Evolutionary conservation across 2,113 vertebrate species (phyloP).

Genomic region (Siniperca knerii): DNA sequence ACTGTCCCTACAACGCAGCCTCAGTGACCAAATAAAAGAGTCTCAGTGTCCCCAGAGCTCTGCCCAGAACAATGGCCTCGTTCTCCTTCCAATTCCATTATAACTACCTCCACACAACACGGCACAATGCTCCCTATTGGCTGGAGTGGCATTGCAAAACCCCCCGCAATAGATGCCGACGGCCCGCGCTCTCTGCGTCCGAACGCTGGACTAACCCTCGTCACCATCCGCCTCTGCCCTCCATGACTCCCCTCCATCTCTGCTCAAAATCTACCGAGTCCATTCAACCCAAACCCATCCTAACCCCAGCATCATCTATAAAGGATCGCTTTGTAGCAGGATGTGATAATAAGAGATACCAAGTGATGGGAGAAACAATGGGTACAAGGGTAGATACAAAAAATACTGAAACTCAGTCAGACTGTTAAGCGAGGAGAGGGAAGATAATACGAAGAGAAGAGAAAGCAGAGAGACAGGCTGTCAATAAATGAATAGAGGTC

Average conservation of each 20-base stretch:
- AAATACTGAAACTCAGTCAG: conserved; percentile 7
- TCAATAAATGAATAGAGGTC: conserved; percentile 2
- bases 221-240: conserved; percentile 63
- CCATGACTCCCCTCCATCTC: conserved; percentile 43
- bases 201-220: conserved; percentile 46
- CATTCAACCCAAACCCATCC: conserved; percentile 59
- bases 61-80: conserved; percentile 73
- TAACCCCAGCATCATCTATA: conserved; percentile 19
- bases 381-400: conserved; percentile 11
- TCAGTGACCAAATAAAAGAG: conserved; percentile 79
- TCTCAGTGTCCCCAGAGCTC: conserved; percentile 74
- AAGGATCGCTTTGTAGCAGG: conserved; percentile 51
- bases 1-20: conserved; percentile 78
- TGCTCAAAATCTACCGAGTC: conserved; percentile 42
- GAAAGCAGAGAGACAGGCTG: background rate
- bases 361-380: conserved; percentile 37
- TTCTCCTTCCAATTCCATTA: conserved; percentile 79
- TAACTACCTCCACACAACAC: conserved; percentile 71
- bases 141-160: conserved; percentile 76
- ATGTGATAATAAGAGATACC: conserved; percentile 31
- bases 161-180: conserved; percentile 74
- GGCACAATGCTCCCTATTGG: conserved; percentile 79
- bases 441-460: background rate
- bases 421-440: background rate
- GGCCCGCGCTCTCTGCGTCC: conserved; percentile 52